Conservation (phyloP, 2,797 vertebrate species). For the Oophaga sylvatica region DNA sequence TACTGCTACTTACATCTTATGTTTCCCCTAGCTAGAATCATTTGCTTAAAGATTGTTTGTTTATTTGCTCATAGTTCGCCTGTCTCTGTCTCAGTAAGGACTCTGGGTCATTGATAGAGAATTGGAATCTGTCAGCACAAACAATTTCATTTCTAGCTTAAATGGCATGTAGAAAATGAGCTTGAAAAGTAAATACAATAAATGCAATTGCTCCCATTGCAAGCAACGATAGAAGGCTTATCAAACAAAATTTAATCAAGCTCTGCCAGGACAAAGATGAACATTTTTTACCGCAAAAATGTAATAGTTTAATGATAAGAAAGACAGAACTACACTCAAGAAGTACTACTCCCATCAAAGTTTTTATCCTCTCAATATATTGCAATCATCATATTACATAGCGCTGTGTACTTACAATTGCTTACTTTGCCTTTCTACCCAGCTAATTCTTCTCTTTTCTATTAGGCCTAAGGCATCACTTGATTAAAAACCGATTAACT, state of each 20-base stretch:
- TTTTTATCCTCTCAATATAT: too few relatives aligned
- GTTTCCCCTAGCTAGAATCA: slow-evolving; percentile 46
- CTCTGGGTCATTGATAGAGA: slow-evolving; percentile 49
- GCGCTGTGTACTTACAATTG: too few relatives aligned
- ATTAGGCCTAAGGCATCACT: too few relatives aligned
- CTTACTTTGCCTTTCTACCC: too few relatives aligned
- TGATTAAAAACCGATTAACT: too few relatives aligned
- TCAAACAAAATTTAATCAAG: background rate
- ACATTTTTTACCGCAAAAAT: background rate
- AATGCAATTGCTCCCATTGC: slow-evolving; percentile 34
- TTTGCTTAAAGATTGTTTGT: slow-evolving; percentile 12
- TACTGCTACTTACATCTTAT: slow-evolving; percentile 57
- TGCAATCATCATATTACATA: too few relatives aligned
- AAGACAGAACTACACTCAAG: background rate
- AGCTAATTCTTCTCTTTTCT: too few relatives aligned
- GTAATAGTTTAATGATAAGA: background rate
- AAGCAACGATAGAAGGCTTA: slow-evolving; percentile 5
- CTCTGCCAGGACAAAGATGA: background rate
- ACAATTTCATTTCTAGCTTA: slow-evolving; percentile 50
- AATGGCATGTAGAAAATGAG: slow-evolving; percentile 53
- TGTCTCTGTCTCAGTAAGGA: slow-evolving; percentile 28
- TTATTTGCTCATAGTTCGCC: slow-evolving; percentile 42
- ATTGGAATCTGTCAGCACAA: slow-evolving; percentile 53
- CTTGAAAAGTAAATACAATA: slow-evolving; percentile 35
- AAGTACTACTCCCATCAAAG: too few relatives aligned